Evolutionary conservation across 1,140 invertebrate genomes (phyloP).

Genomic region (Drosophila chauvacae): DNA sequence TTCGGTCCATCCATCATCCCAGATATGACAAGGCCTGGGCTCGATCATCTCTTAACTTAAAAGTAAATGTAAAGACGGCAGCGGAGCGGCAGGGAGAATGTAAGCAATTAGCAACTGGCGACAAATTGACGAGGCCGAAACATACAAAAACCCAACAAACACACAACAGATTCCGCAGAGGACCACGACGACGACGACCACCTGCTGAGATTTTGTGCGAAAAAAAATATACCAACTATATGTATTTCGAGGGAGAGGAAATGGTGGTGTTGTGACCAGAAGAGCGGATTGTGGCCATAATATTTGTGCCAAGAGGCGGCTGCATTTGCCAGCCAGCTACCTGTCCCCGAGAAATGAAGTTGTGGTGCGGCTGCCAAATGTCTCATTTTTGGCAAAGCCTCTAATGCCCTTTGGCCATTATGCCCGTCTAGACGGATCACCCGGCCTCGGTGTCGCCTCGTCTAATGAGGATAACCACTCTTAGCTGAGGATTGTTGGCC

Average conservation of each 20-base stretch:
- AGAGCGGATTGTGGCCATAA: slow-evolving; percentile 73
- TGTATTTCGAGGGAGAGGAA: background rate
- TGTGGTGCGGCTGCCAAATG: slow-evolving; percentile 65
- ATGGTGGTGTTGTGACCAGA: slow-evolving; percentile 49
- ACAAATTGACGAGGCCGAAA: slow-evolving; percentile 68
- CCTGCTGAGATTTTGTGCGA: slow-evolving; percentile 76
- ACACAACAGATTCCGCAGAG: slow-evolving; percentile 25
- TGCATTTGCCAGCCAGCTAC: slow-evolving; percentile 35
- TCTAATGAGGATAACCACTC: slow-evolving; percentile 52
- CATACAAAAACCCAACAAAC: slow-evolving; percentile 29
- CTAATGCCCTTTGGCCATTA: slow-evolving; percentile 47
- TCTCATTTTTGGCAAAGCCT: slow-evolving; percentile 50
- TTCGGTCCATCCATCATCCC: slow-evolving; percentile 40
- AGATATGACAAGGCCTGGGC: slow-evolving; percentile 41
- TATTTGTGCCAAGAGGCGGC: slow-evolving; percentile 59
- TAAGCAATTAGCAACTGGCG: slow-evolving; percentile 77
- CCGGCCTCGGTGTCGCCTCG: slow-evolving; percentile 17
- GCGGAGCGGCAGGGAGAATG: slow-evolving; percentile 17
- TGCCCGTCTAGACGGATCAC: slow-evolving; percentile 58
- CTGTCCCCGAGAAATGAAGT: slow-evolving; percentile 57
- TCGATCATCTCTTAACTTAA: slow-evolving; percentile 35
- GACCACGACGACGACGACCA: slow-evolving; percentile 25
- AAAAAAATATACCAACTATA: slow-evolving; percentile 24
- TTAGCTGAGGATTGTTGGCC: background rate
- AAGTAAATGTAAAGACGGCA: slow-evolving; percentile 19